phyloP scores from a whole-genome alignment of 1,140 invertebrate species.

The Nephotettix cincticeps region DNA sequence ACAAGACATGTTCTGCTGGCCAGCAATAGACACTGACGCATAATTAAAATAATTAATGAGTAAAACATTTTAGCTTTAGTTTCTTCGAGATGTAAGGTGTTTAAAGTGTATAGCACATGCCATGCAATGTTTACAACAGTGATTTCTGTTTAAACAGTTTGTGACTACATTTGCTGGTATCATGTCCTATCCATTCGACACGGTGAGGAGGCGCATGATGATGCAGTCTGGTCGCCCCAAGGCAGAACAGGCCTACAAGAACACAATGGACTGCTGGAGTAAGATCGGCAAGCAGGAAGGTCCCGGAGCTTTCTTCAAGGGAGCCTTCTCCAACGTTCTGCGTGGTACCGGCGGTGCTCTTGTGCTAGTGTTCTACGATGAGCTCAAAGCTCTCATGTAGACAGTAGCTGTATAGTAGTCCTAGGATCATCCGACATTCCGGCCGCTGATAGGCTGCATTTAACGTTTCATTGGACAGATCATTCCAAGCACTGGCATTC shows the following conservation, averaged over 20 bases:
- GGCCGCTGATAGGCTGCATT: constrained; percentile 14
- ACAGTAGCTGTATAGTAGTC: constrained; percentile 14
- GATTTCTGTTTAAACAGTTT: too few species aligned
- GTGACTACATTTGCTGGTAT: constrained; percentile 77
- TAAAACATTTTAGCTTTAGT: too few species aligned
- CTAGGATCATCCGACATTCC: constrained; percentile 5
- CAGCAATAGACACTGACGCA: too few species aligned
- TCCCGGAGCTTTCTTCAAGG: constrained; percentile 73
- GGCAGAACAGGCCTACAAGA: constrained; percentile 69
- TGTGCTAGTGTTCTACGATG: constrained; percentile 76
- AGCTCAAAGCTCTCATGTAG: constrained; percentile 65
- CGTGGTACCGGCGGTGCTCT: constrained; percentile 77
- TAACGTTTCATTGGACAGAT: constrained; percentile 13
- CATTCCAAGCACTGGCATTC: not conserved
- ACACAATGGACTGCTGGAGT: constrained; percentile 69
- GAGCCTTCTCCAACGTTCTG: constrained; percentile 76
- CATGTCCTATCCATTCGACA: constrained; percentile 87
- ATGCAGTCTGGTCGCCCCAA: constrained; percentile 75
- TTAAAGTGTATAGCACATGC: too few species aligned
- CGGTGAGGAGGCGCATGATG: constrained; percentile 89
- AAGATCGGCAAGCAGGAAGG: constrained; percentile 69
- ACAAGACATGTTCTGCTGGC: too few species aligned
- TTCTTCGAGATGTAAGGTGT: too few species aligned
- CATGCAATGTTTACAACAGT: too few species aligned
- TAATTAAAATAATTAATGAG: too few species aligned